Evolutionary conservation across 2,888 invertebrate species (phyloP).

Genomic region (Yponomeuta cagnagella): DNA sequence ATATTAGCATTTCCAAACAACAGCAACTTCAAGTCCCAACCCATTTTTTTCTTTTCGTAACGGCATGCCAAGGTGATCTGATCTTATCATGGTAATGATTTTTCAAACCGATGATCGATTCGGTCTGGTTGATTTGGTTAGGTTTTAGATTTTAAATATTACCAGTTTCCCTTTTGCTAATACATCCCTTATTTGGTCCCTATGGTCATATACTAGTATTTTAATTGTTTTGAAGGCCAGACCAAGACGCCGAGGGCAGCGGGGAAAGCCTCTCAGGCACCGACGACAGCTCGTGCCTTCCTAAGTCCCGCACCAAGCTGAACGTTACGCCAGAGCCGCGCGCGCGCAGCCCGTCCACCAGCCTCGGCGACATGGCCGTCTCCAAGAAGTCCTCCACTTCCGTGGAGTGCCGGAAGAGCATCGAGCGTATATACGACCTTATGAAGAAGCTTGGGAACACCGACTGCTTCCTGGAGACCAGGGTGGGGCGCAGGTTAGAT

Average conservation of each 20-base stretch:
- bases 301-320: neutral
- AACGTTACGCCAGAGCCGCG: neutral
- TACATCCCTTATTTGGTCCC: too few species aligned
- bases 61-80: too few species aligned
- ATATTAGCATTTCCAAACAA: too few species aligned
- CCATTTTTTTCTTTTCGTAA: too few species aligned
- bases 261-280: neutral
- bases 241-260: neutral
- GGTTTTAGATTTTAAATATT: too few species aligned
- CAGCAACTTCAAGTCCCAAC: too few species aligned
- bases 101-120: too few species aligned
- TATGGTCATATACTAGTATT: too few species aligned
- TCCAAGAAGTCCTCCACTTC: neutral
- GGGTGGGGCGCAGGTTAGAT: constrained; percentile 19
- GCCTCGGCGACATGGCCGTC: neutral
- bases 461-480: constrained; percentile 20
- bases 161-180: too few species aligned
- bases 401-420: constrained; percentile 50
- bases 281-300: neutral
- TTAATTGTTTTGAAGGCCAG: too few species aligned
- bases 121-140: too few species aligned
- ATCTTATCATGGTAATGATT: too few species aligned
- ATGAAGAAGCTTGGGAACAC: constrained; percentile 43
- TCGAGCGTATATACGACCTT: constrained; percentile 58
- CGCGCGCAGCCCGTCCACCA: neutral